Evolutionary conservation across 2,113 vertebrate species (phyloP).

Genomic region (Alaudala cheleensis): DNA sequence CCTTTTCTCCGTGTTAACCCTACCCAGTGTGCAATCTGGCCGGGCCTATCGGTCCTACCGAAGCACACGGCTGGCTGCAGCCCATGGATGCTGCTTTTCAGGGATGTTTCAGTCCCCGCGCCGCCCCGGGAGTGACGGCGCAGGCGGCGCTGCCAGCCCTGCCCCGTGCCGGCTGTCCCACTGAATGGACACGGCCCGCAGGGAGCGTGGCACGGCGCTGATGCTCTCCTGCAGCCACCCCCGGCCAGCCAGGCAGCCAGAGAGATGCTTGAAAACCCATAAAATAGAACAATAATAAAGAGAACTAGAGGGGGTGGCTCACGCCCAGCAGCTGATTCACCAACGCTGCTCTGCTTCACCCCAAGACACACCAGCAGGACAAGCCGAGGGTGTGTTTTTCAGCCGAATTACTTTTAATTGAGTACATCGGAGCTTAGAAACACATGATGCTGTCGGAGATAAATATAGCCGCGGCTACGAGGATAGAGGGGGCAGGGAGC

Average conservation of each 20-base stretch:
- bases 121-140: rapidly evolving
- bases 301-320: not conserved
- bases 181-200: rapidly evolving
- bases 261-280: not conserved
- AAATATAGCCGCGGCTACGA: slow-evolving; percentile 30
- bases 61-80: not conserved
- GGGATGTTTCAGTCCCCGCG: not conserved
- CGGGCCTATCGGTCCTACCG: not conserved
- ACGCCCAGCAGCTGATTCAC: not conserved
- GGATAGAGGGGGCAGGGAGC: slow-evolving; percentile 40
- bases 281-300: not conserved
- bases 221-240: not conserved
- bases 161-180: not conserved
- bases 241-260: not conserved
- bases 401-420: slow-evolving; percentile 63
- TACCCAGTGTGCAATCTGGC: rapidly evolving
- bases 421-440: slow-evolving; percentile 50
- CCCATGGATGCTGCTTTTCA: rapidly evolving
- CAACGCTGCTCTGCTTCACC: not conserved
- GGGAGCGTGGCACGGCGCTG: not conserved
- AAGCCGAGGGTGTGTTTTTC: not conserved
- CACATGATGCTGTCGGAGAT: slow-evolving; percentile 37
- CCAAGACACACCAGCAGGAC: not conserved
- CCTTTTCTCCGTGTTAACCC: not conserved
- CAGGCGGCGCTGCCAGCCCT: not conserved